Percentiles rank a stretch among this genome's conserved stretches.
phyloP scores from a whole-genome alignment of 2,888 invertebrate genomes.

The Mycogona germanica region DNA sequence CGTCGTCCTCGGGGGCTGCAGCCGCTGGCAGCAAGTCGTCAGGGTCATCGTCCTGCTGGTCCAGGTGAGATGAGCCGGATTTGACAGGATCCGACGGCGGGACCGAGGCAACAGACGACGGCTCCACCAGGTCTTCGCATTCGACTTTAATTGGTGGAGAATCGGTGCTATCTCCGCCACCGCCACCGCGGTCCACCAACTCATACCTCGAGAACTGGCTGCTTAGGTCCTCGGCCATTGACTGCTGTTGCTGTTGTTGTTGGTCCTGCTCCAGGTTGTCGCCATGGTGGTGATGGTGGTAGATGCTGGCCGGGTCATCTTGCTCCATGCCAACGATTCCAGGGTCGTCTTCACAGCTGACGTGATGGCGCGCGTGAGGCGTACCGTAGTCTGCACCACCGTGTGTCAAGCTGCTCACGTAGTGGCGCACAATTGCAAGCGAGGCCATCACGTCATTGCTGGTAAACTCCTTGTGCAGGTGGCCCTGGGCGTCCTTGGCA shows the following conservation, averaged over 20 bases:
- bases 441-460: constrained; percentile 4
- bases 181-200: not conserved
- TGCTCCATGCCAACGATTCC: not conserved
- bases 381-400: not conserved
- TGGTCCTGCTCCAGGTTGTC: constrained; percentile 5
- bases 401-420: constrained; percentile 7
- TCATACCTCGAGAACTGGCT: constrained; percentile 8
- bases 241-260: not conserved
- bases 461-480: constrained; percentile 8
- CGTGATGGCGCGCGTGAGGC: not conserved
- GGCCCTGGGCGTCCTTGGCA: not conserved
- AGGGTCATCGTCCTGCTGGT: not conserved
- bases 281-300: not conserved
- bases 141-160: constrained; percentile 1
- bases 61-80: not conserved
- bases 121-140: not conserved
- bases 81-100: too few relatives aligned
- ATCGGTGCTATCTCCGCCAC: too few relatives aligned
- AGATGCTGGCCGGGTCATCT: not conserved
- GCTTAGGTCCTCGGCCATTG: constrained; percentile 10
- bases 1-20: not conserved
- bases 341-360: too few relatives aligned
- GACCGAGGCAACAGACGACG: too few relatives aligned
- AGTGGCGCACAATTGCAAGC: constrained; percentile 7
- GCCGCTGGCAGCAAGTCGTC: not conserved